Evolutionary conservation across 2,797 vertebrate species (phyloP).

Genomic region (Champsocephalus esox): DNA sequence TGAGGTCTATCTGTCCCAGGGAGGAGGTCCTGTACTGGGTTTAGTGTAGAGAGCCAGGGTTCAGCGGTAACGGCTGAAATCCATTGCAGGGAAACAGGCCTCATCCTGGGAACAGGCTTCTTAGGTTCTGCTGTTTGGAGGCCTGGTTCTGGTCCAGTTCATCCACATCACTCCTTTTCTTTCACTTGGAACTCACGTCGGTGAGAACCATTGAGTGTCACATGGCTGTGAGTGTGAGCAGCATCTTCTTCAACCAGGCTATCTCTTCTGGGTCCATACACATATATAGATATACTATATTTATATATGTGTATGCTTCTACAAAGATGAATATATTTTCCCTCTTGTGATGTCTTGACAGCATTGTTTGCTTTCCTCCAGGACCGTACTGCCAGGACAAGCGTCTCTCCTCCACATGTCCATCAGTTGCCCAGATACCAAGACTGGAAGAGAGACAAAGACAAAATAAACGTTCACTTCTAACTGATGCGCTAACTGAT

Average conservation of each 20-base stretch:
- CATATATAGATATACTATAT: slow-evolving; percentile 73
- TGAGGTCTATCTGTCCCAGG: slow-evolving; percentile 50
- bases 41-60: slow-evolving; percentile 53
- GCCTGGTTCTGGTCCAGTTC: slow-evolving; percentile 50
- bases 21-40: slow-evolving; percentile 46
- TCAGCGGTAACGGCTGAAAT: slow-evolving; percentile 57
- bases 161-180: slow-evolving; percentile 33
- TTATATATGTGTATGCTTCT: slow-evolving; percentile 55
- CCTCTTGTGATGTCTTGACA: slow-evolving; percentile 73
- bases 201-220: slow-evolving; percentile 50
- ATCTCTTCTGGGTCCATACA: slow-evolving; percentile 66
- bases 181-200: slow-evolving; percentile 41
- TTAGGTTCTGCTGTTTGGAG: slow-evolving; percentile 43
- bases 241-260: slow-evolving; percentile 53
- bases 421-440: slow-evolving; percentile 96
- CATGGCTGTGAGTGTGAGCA: slow-evolving; percentile 33
- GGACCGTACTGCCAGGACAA: slow-evolving; percentile 54
- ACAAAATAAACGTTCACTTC: slow-evolving; percentile 19
- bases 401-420: slow-evolving; percentile 50
- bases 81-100: slow-evolving; percentile 55
- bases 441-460: slow-evolving; percentile 86
- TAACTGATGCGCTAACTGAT: neutral
- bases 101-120: slow-evolving; percentile 55
- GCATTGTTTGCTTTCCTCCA: slow-evolving; percentile 57
- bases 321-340: slow-evolving; percentile 73